These are phyloP conservation scores for Uria lomvia DNA, from an alignment of 2,113 vertebrate species.

Conservation along the genomic window DNA sequence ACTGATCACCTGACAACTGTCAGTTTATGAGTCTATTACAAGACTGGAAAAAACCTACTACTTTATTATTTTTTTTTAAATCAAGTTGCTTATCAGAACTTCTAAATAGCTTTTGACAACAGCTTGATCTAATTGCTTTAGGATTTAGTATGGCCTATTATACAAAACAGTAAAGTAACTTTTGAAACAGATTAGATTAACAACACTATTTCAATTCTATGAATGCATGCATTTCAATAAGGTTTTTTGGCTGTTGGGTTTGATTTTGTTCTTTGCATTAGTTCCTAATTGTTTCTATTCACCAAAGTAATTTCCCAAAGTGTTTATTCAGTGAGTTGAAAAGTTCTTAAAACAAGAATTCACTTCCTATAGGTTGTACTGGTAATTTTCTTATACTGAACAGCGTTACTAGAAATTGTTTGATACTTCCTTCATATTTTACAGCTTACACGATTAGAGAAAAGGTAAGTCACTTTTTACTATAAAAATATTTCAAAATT, in stretches of 20 bases:
- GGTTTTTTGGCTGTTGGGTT: neutral
- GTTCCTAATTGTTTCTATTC: neutral
- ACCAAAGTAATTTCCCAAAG: neutral
- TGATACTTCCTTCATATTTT: neutral
- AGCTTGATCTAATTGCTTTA: neutral
- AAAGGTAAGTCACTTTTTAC: neutral
- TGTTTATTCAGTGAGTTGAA: neutral
- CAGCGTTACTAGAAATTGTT: neutral
- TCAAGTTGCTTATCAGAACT: neutral
- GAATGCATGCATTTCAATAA: neutral
- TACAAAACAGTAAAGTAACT: neutral
- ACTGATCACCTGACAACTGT: neutral
- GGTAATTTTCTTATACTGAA: neutral
- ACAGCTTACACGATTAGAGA: neutral
- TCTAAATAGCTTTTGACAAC: neutral
- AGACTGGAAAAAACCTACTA: neutral
- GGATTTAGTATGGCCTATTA: neutral
- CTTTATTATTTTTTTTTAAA: neutral
- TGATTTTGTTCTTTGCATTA: neutral
- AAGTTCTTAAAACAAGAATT: neutral
- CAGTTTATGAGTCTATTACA: neutral
- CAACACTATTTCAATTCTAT: neutral
- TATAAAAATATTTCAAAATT: neutral
- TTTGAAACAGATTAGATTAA: neutral
- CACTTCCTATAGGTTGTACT: neutral